phyloP scores from a whole-genome alignment of 2,113 vertebrate genomes.

The Tetraodon nigroviridis region DNA sequence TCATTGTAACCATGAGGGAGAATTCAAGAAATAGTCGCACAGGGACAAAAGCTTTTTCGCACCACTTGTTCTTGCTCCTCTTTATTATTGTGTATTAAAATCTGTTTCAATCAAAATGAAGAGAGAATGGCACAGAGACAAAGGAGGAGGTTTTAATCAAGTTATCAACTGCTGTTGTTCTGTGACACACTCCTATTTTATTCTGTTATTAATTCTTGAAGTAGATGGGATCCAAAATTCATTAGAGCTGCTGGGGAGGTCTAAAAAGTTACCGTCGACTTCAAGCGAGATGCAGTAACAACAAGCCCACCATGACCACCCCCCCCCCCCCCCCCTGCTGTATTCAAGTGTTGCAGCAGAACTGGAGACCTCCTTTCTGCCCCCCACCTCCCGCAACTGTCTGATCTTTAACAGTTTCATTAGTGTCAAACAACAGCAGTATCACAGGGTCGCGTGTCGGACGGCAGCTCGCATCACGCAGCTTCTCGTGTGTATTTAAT shows the following conservation, averaged over 20 bases:
- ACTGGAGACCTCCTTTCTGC: not conserved
- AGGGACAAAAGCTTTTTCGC: slow-evolving; percentile 24
- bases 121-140: not conserved
- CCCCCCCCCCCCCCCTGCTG: not conserved
- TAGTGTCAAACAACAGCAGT: not conserved
- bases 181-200: not conserved
- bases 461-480: not conserved
- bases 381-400: not conserved
- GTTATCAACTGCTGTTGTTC: slow-evolving; percentile 1
- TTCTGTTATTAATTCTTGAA: not conserved
- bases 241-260: not conserved
- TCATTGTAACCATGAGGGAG: slow-evolving; percentile 31
- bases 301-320: not conserved
- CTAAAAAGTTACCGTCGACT: not conserved
- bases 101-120: not conserved
- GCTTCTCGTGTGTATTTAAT: slow-evolving; percentile 22
- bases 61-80: slow-evolving; percentile 1
- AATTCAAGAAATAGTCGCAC: slow-evolving; percentile 12
- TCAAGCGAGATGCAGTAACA: not conserved
- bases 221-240: not conserved
- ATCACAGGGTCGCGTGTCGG: not conserved
- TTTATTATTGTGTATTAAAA: slow-evolving; percentile 26
- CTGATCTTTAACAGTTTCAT: slow-evolving; percentile 8
- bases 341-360: not conserved
- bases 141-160: not conserved